phyloP scores from a whole-genome alignment of 2,888 invertebrate genomes.

The Trimorus sp. region DNA sequence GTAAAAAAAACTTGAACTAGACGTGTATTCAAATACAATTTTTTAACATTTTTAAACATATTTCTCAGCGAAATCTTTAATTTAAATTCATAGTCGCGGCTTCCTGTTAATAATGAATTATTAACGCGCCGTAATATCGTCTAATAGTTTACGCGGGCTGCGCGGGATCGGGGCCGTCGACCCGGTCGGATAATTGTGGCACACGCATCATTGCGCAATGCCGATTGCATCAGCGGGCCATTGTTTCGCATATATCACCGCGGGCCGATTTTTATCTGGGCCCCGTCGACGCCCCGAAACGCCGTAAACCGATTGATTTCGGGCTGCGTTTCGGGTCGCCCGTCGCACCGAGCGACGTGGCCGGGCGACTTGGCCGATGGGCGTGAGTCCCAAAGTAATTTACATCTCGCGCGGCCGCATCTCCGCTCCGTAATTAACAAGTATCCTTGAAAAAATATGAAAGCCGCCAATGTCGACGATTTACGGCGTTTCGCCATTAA shows the following conservation, averaged over 20 bases:
- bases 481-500: conserved; percentile 38
- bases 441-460: conserved; percentile 50
- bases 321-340: conserved; percentile 31
- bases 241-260: conserved; percentile 40
- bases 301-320: conserved; percentile 57
- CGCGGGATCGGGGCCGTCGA: conserved; percentile 31
- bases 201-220: conserved; percentile 30
- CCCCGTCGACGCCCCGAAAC: conserved; percentile 51
- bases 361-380: conserved; percentile 37
- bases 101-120: conserved; percentile 63
- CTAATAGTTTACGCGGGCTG: conserved; percentile 52
- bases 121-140: conserved; percentile 50
- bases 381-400: conserved; percentile 51
- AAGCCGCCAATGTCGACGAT: conserved; percentile 39
- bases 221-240: conserved; percentile 33
- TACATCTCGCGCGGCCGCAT: conserved; percentile 44
- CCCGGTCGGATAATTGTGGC: conserved; percentile 32
- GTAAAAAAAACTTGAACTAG: too few species aligned
- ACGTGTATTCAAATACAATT: conserved; percentile 26
- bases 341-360: conserved; percentile 28
- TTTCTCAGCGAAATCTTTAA: conserved; percentile 46
- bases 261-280: conserved; percentile 45
- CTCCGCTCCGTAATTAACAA: conserved; percentile 53
- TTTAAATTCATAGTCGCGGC: conserved; percentile 61
- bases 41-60: too few species aligned